Conservation (phyloP, 2,113 vertebrate species). For the Rhegmatorhina hoffmannsi region DNA sequence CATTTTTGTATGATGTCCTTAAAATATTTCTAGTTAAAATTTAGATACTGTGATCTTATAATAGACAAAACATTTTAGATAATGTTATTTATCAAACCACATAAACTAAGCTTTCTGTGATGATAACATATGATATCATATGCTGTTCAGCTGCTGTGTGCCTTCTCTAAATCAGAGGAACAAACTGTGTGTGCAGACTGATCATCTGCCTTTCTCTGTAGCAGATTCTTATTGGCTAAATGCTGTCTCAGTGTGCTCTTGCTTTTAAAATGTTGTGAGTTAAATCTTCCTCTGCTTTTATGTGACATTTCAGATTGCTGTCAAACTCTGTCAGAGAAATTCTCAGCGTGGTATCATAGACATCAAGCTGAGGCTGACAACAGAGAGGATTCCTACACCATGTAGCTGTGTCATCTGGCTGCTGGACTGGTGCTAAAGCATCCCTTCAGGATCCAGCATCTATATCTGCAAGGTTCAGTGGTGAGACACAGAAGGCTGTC, state of each 20-base stretch:
- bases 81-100: background rate
- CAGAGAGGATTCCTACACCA: background rate
- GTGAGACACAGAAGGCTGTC: fast-evolving
- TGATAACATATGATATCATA: fast-evolving
- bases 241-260: background rate
- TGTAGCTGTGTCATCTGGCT: background rate
- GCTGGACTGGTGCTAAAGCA: background rate
- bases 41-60: background rate
- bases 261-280: background rate
- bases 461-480: background rate
- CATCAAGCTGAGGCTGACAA: background rate
- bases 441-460: background rate
- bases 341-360: fast-evolving
- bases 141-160: fast-evolving
- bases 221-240: background rate
- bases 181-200: background rate
- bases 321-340: background rate
- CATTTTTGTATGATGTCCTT: background rate
- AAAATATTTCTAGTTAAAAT: background rate
- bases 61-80: background rate
- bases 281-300: background rate
- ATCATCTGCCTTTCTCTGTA: fast-evolving
- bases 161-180: background rate
- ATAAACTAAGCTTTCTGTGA: background rate
- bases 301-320: background rate